Base-by-base conservation (phyloP, 2,888 invertebrate genomes). In the Chydorus sphaericus region DNA sequence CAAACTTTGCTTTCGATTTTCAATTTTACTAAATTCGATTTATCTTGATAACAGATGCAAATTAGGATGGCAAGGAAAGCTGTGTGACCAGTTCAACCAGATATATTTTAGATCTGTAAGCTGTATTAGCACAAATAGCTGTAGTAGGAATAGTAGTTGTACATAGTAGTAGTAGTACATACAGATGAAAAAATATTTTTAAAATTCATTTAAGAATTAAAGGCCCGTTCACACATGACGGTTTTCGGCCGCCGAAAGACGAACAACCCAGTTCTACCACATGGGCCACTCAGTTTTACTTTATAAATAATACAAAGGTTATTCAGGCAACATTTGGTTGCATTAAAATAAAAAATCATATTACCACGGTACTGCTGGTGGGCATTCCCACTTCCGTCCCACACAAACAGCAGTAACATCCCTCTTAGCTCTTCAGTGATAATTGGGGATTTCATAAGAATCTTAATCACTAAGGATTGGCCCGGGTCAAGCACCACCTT, bases 151-250 rank as follows among this genome's bases (percentile, higher is more conserved):
- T 97, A 96, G 74, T 81, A 83, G 63, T 97, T 76, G 80, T 89
- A 68, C 93, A 94, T 73, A 96, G 96, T 61, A 97, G 96, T 96
- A 96, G 96, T 63, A 96, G 96, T 14, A 77, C 93, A 60, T 92
- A 93, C 76, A 97, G 96, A 77, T 94, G 96, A 75, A 93, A 93
- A 74, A 96, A 96, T 73, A 80, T 97, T 63, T 96, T n/a, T n/a
- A n/a, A n/a, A n/a, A n/a, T n/a, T n/a, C n/a, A n/a, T n/a, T n/a
- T n/a, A n/a, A n/a, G n/a, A n/a, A n/a, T n/a, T n/a, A n/a, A n/a
- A n/a, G n/a, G n/a, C n/a, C n/a, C n/a, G n/a, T n/a, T n/a, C n/a
- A n/a, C n/a, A n/a, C n/a, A n/a, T n/a, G n/a, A n/a, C n/a, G n/a
- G n/a, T n/a, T n/a, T n/a, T n/a, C n/a, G n/a, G n/a, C n/a, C n/a